A percentile compares a stretch with the other conserved stretches of the same genome.
These are phyloP conservation scores for Ditula angustiorana DNA, from an alignment of 2,888 invertebrate species.

Conservation along the genomic window DNA sequence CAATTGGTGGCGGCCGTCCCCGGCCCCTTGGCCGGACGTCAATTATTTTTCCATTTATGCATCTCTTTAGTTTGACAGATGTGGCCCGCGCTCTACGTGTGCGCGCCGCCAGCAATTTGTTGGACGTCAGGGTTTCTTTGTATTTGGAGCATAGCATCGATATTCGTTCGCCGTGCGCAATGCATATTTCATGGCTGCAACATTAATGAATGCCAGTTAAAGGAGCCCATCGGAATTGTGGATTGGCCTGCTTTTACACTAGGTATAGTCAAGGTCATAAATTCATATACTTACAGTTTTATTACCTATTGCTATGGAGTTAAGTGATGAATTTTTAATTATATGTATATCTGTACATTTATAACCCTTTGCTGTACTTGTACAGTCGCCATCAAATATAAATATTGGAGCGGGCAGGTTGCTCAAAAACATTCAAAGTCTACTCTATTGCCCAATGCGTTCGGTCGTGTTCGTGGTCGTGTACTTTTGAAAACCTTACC, in stretches of 20 bases:
- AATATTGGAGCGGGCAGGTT: no score
- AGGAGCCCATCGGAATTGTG: background rate
- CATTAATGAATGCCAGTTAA: constrained; percentile 41
- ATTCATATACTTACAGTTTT: no score
- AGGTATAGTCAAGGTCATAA: no score
- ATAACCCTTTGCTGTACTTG: no score
- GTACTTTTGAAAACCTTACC: no score
- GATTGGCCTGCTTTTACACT: background rate
- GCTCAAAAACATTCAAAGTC: no score
- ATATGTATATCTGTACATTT: no score
- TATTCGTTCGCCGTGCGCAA: constrained; percentile 61
- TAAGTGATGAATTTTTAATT: no score
- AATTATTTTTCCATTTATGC: constrained; percentile 60
- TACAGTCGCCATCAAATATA: no score
- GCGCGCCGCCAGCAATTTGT: constrained; percentile 45
- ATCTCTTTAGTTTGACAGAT: constrained; percentile 28
- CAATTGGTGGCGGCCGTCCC: constrained; percentile 16
- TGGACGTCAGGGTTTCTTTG: constrained; percentile 56
- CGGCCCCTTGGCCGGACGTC: constrained; percentile 42
- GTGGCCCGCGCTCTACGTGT: constrained; percentile 40
- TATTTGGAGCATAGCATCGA: constrained; percentile 67
- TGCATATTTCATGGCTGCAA: constrained; percentile 64
- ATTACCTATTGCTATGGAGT: no score
- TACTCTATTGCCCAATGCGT: no score
- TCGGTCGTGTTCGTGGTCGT: no score